Conservation (phyloP, 2,113 vertebrate genomes). For the Theropithecus gelada region DNA sequence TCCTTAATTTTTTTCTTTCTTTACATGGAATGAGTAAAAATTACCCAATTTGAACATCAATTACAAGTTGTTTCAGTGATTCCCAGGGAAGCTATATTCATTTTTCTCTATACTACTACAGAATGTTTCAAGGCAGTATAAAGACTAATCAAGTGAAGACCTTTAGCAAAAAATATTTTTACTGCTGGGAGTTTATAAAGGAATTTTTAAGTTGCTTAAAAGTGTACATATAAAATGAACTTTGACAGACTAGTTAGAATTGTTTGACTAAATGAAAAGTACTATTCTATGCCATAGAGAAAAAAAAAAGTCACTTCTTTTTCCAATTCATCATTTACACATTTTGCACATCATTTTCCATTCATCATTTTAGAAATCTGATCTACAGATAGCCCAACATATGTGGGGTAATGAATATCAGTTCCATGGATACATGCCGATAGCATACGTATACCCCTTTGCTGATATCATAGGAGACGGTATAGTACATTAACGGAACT, state of each 20-base stretch:
- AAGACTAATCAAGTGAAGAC: background rate
- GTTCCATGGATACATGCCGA: background rate
- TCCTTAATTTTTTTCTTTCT: conserved; percentile 46
- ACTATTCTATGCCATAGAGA: background rate
- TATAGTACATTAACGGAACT: background rate
- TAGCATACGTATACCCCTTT: background rate
- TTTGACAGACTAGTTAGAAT: background rate
- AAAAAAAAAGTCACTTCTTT: background rate
- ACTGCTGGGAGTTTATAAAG: background rate
- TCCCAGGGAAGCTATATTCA: background rate
- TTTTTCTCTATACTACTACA: background rate
- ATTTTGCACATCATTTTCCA: background rate
- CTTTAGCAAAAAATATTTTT: background rate
- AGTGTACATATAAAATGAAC: background rate
- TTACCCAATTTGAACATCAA: conserved; percentile 59
- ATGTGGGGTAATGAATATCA: background rate
- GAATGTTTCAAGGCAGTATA: background rate
- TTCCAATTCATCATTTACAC: background rate
- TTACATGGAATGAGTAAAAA: conserved; percentile 60
- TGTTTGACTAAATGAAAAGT: background rate
- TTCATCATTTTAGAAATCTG: background rate
- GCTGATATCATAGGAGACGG: background rate
- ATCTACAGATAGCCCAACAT: background rate
- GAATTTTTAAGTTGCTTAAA: background rate
- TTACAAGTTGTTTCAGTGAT: conserved; percentile 39